Base-by-base conservation (phyloP, 2,113 vertebrate genomes). In the Passer montanus region DNA sequence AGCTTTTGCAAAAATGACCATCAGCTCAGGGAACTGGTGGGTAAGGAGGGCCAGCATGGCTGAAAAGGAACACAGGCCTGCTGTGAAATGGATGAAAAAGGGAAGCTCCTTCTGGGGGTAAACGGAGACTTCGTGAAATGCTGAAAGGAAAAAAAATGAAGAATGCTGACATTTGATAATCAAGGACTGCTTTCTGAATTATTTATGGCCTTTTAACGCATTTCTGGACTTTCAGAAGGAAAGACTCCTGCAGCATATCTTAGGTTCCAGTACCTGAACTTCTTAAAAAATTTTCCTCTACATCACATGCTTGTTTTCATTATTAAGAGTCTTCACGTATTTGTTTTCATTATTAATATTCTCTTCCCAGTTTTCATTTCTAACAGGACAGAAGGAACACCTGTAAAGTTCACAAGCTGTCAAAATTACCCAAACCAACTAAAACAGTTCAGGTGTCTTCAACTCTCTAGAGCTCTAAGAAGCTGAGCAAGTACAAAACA, bases 11-110 rank as follows among this genome's bases (percentile, higher is more conserved):
- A 99, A 99, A 97, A 99, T 86, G 35, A 99, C 99, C 99, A 99
- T 99, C 94, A 99, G 98, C 97, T 99, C 99, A 35, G 99, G 99
- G 97, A 99, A 99, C 97, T 99, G 99, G 97, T 99, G 99, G 21
- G 99, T 99, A 67, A 99, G 99, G 95, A 99, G 98, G 76, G 99
- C 99, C 96, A 99, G 98, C 99, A 99, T 98, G 91, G 99, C 99
- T 39, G 99, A 99, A 78, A 99, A 99, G 90, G 99, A 99, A 84
- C 99, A 99, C 55, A 99, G 98, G 92, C 99, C 99, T 89, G 99
- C 99, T 97, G 99, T 99, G 98, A 99, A 99, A 95, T 99, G 99
- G 97, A 99, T 99, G 98, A 99, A 99, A 97, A 99, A 99, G 67
- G 99, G 99, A 90, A 99, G 98, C 80, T 99, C 99, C 97, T 99